Base-by-base conservation (phyloP, 37 sponge, comb jelly and placozoan genomes). In the Oopsacas minuta region DNA sequence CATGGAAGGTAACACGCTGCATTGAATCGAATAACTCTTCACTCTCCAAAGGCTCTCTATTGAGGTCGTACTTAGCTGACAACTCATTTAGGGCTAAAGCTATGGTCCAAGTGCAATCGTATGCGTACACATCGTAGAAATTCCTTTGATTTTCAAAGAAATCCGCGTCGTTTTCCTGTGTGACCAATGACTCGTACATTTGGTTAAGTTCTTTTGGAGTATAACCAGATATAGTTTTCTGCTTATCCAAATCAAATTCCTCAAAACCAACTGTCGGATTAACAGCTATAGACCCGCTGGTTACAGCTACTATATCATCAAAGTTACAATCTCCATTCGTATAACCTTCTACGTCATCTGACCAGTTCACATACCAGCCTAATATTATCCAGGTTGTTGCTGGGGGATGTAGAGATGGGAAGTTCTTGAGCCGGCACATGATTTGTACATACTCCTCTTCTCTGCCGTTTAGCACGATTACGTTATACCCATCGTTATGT, bases 321-420 rank as follows among this genome's bases (percentile, higher is more conserved):
- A 61, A 61, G 7, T 25, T 61, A 34, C 75, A 61, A 12, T 10
- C 75, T n/a, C 75, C 75, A 3, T 61, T 61, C 22, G 75, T 61
- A 7, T 32, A 25, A n/a, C 22, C 22, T 32, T 10, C 22, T 61
- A 61, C 75, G 28, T 61, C 75, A 61, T 61, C 28, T n/a, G 75
- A 61, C 75, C 75, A 61, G 30, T n/a, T 61, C 32, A n/a, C 75
- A n/a, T 61, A 61, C 75, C 75, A 61, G 22, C 75, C 75, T 61
- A 61, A 20, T 25, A 61, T 34, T 5, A 61, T 61, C 75, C 75
- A 61, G 30, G 75, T 61, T 5, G 75, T 61, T 3, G 32, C 28
- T 34, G 75, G 75, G 17, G 75, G 75, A 5, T 61, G 75, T 25
- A 61, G 75, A 12, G 75, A 10, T 61, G 75, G 75, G 22, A 61